Evolutionary conservation across 2,888 invertebrate species (phyloP).

Genomic region (Autographa pulchrina): DNA sequence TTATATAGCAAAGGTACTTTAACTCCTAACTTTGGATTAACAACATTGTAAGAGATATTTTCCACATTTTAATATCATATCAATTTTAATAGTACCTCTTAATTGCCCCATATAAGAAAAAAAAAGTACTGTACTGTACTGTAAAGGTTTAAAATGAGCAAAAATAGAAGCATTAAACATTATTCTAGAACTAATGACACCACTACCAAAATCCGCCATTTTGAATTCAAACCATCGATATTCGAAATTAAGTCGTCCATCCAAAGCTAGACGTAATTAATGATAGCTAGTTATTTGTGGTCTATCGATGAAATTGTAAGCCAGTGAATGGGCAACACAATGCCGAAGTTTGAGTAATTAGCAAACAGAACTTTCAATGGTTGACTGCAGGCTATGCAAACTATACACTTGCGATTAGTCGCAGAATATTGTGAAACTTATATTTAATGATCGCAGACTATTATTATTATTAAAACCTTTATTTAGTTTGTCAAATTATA

Average conservation of each 20-base stretch:
- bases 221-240: conserved; percentile 32
- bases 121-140: no score
- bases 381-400: conserved; percentile 20
- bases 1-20: no score
- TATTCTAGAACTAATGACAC: neutral
- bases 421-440: neutral
- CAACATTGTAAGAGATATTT: no score
- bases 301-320: conserved; percentile 50
- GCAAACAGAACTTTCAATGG: conserved; percentile 59
- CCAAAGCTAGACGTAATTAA: conserved; percentile 19
- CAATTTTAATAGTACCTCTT: no score
- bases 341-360: conserved; percentile 67
- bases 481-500: no score
- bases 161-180: neutral
- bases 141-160: no score
- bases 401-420: conserved; percentile 27
- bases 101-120: no score
- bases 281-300: conserved; percentile 37
- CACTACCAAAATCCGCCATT: conserved; percentile 7
- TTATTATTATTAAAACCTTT: no score
- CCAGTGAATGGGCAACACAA: conserved; percentile 53
- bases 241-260: conserved; percentile 43
- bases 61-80: no score
- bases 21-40: no score
- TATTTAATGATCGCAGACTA: no score